Evolutionary conservation across 2,797 vertebrate genomes (phyloP).

Genomic region (Micromesistius poutassou): DNA sequence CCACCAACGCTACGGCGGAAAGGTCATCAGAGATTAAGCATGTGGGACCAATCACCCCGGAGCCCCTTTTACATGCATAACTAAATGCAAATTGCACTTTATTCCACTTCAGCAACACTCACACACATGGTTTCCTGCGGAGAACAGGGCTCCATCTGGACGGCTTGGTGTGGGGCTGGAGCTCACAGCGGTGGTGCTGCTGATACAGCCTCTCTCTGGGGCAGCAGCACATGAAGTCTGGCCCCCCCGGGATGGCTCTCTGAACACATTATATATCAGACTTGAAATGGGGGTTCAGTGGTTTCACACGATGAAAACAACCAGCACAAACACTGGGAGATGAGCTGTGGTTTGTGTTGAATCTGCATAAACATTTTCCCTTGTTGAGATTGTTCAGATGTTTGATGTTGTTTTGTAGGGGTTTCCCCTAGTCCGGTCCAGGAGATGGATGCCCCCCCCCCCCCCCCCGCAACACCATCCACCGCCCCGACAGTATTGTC

Average conservation of each 20-base stretch:
- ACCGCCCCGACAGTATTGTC: conserved; percentile 40
- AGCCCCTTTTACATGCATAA: background rate
- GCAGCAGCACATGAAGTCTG: too few species aligned
- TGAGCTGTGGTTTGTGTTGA: background rate
- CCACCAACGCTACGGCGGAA: conserved; percentile 22
- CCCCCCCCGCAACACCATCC: conserved; percentile 37
- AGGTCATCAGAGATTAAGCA: conserved; percentile 56
- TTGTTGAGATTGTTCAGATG: background rate
- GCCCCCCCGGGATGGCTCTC: too few species aligned
- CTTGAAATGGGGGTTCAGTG: background rate
- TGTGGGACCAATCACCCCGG: conserved; percentile 28
- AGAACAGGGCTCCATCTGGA: background rate
- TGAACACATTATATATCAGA: background rate
- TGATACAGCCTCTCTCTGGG: background rate
- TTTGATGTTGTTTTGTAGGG: background rate
- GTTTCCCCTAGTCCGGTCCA: background rate
- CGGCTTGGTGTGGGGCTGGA: too few species aligned
- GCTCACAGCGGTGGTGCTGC: too few species aligned
- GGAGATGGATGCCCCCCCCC: conserved; percentile 21
- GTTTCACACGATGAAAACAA: too few species aligned
- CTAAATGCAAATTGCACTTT: background rate
- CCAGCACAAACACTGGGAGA: background rate
- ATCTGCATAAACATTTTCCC: too few species aligned
- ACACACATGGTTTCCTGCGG: background rate
- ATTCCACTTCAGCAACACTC: background rate